Evolutionary conservation across 37 sponge, comb jelly and placozoan species (phyloP), one percentile per base, ranked within the genome.

Genomic region (Tethya wilhelma): DNA sequence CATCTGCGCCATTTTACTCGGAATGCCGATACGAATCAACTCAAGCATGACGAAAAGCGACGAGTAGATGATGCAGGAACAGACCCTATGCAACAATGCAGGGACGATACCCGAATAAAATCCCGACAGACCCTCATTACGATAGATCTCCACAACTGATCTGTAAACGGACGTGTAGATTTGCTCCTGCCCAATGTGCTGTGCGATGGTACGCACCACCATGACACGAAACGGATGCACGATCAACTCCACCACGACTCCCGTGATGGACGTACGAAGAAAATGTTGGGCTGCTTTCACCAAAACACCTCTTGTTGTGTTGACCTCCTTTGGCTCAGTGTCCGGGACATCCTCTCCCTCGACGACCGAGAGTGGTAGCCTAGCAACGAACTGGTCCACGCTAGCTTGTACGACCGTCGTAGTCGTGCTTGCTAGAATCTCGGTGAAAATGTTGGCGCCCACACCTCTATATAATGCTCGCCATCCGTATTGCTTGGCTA

Each of bases 91-190:
- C 17, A 85, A 44, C 26, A 85, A 55, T 26, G 77, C 81, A 22
- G 91, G 91, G 31, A 60, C 59, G 7, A 90, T 26, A 0, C 91
- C 91, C 0, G 69, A 2, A 41, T 81, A 90, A 42, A 90, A 80
- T 19, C 91, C 91, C 0, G 58, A 5, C 1, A 90, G 0, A 0
- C 91, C 91, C 31, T 90, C 82, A 4, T 56, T 33, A 19, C 20
- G 36, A 26, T 84, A 86, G 37, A 90, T 90, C 60, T 85, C 72
- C 30, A 22, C 23, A 6, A 75, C 33, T 0, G 87, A 55, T 17
- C 44, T 2, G 45, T 29, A 70, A 4, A 86, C n/a, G 2, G 66
- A 31, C 6, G 4, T 76, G 65, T 81, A 90, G 25, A 80, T 36
- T 23, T 64, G 59, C 38, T 90, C 87, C 41, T 81, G 66, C 19